These are phyloP conservation scores for Spodoptera frugiperda DNA, from an alignment of 1,140 invertebrate genomes.

Conservation along the genomic window DNA sequence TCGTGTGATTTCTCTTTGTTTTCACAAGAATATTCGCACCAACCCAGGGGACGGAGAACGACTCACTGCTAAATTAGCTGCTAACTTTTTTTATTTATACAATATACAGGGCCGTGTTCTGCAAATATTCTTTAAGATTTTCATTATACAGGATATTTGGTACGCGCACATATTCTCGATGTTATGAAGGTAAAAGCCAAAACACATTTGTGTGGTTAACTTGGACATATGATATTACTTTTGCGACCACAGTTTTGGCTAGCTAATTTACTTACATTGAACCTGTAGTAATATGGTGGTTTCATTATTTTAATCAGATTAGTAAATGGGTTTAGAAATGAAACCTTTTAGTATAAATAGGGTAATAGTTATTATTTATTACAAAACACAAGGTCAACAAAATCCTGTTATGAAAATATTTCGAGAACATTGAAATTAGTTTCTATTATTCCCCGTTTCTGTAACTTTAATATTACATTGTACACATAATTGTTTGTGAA, in stretches of 20 bases:
- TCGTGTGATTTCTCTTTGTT: slow-evolving; percentile 62
- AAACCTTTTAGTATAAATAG: no score
- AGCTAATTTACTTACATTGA: slow-evolving; percentile 13
- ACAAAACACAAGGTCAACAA: no score
- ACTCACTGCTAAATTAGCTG: slow-evolving; percentile 53
- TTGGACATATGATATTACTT: slow-evolving; percentile 23
- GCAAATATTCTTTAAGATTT: slow-evolving; percentile 44
- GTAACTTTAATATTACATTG: no score
- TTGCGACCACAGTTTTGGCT: slow-evolving; percentile 6
- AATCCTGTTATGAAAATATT: no score
- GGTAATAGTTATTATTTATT: no score
- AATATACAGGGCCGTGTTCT: slow-evolving; percentile 39
- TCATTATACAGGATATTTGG: slow-evolving; percentile 34
- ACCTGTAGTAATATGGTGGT: no score
- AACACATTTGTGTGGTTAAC: slow-evolving; percentile 18
- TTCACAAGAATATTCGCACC: slow-evolving; percentile 65
- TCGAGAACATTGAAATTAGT: no score
- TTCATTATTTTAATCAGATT: no score
- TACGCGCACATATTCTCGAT: slow-evolving; percentile 34
- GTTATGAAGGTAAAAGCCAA: slow-evolving; percentile 36
- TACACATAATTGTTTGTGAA: no score
- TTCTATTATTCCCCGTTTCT: no score
- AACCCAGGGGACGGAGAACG: slow-evolving; percentile 54
- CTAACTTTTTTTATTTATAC: slow-evolving; percentile 52
- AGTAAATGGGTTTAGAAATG: no score